phyloP scores from a whole-genome alignment of 2,888 invertebrate genomes.

The Rugalucina vietnamica region DNA sequence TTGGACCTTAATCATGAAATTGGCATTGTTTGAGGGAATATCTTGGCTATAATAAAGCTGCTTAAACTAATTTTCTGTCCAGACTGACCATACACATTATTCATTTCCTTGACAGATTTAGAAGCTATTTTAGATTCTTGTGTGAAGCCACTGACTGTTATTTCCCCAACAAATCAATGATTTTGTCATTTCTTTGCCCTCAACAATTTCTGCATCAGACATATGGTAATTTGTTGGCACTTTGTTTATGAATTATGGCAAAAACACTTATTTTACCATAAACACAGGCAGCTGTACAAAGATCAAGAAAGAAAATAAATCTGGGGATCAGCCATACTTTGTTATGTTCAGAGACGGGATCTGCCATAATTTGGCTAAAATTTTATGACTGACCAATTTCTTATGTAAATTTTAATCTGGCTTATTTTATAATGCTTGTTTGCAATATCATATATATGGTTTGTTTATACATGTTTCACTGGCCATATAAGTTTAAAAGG shows the following conservation, averaged over 20 bases:
- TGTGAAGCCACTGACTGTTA: not conserved
- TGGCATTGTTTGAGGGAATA: too few species aligned
- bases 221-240: conserved; percentile 1
- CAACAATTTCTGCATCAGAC: not conserved
- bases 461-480: too few species aligned
- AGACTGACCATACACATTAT: not conserved
- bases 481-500: too few species aligned
- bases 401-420: too few species aligned
- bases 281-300: not conserved
- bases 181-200: not conserved
- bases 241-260: not conserved
- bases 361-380: too few species aligned
- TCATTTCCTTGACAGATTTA: not conserved
- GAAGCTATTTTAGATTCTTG: not conserved
- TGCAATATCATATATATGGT: too few species aligned
- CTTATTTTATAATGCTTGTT: too few species aligned
- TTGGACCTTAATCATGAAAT: too few species aligned
- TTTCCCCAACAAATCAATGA: not conserved
- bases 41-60: not conserved
- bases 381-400: too few species aligned
- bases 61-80: not conserved
- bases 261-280: not conserved
- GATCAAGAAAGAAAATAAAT: too few species aligned
- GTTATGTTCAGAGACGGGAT: too few species aligned
- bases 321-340: too few species aligned